Conservation (phyloP, 2,888 invertebrate genomes). For the Anaspis maculata region DNA sequence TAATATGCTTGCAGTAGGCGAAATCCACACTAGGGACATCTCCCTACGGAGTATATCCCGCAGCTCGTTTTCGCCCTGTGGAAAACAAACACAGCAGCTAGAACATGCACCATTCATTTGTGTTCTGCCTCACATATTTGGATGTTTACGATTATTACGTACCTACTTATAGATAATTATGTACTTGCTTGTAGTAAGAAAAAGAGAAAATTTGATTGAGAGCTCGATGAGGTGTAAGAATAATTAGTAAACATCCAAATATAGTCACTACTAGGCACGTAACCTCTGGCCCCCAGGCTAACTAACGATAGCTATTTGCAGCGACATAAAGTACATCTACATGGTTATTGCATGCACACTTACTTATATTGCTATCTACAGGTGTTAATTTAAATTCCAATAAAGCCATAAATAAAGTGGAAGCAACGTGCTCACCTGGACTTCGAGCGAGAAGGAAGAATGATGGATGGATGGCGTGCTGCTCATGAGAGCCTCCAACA, state of each 20-base stretch:
- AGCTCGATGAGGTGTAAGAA: no score
- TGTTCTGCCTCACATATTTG: not conserved
- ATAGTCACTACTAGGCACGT: no score
- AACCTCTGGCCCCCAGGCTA: no score
- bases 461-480: slow-evolving; percentile 22
- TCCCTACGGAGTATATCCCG: slow-evolving; percentile 36
- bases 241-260: no score
- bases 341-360: not conserved
- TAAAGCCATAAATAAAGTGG: not conserved
- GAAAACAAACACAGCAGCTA: slow-evolving; percentile 35
- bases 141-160: no score
- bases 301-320: no score
- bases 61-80: slow-evolving; percentile 28
- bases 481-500: slow-evolving; percentile 43
- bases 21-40: slow-evolving; percentile 36
- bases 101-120: slow-evolving; percentile 24
- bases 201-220: no score
- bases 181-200: no score
- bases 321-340: no score
- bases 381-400: not conserved
- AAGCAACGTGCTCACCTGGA: slow-evolving; percentile 36
- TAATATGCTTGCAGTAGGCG: slow-evolving; percentile 35
- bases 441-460: slow-evolving; percentile 37
- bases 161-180: no score
- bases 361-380: not conserved